Percentiles rank a stretch among this genome's conserved stretches.
These are phyloP conservation scores for Jordanella pulchra DNA, from an alignment of 2,797 vertebrate species.

Conservation along the genomic window DNA sequence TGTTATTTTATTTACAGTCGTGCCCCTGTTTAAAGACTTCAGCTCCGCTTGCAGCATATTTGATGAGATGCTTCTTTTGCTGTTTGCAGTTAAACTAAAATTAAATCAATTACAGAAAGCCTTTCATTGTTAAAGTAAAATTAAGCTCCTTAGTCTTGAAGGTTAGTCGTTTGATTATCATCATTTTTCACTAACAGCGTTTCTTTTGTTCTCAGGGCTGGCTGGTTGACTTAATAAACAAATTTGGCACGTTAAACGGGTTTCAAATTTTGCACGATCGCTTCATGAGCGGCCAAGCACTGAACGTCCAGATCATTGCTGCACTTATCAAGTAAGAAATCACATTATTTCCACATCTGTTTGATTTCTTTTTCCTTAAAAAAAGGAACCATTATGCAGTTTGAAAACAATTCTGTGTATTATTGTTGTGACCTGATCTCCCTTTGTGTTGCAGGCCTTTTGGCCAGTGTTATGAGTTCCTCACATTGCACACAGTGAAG, in stretches of 20 bases:
- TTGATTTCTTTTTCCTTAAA: no score
- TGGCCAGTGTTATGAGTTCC: constrained; percentile 99
- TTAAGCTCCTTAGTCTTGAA: background rate
- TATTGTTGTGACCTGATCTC: constrained; percentile 20
- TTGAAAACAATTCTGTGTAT: background rate
- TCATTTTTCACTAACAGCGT: no score
- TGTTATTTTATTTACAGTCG: no score
- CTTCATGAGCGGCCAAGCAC: constrained; percentile 96
- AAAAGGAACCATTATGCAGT: no score
- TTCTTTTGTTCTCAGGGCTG: constrained; percentile 86
- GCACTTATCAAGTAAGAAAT: constrained; percentile 98
- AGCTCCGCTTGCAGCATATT: background rate
- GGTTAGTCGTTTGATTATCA: no score
- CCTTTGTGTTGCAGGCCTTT: constrained; percentile 87
- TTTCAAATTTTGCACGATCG: constrained; percentile 99
- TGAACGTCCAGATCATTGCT: constrained; percentile 99
- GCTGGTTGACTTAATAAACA: constrained; percentile 99
- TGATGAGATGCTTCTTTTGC: background rate
- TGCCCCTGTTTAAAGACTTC: background rate
- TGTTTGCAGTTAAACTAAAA: background rate
- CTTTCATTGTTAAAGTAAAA: background rate
- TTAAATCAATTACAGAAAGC: background rate
- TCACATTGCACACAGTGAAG: constrained; percentile 99
- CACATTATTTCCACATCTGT: no score
- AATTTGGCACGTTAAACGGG: constrained; percentile 99